Evolutionary conservation across 2,888 invertebrate species (phyloP).

Genomic region (Lacanobia oleracea): DNA sequence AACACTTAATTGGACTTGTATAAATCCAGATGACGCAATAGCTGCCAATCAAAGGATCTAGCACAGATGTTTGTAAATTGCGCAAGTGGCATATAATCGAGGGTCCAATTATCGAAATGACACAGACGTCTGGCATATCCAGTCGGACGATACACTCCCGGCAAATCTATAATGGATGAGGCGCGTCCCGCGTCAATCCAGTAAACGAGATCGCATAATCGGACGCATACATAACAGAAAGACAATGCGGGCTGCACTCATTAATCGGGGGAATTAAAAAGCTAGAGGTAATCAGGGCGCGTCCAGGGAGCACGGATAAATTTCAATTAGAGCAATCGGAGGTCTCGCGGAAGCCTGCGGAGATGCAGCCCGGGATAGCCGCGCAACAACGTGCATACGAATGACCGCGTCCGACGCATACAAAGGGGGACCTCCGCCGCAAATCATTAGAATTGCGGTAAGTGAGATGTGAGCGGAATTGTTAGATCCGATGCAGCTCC

Average conservation of each 20-base stretch:
- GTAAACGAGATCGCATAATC: slow-evolving; percentile 88
- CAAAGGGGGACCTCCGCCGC: slow-evolving; percentile 86
- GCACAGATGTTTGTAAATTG: slow-evolving; percentile 85
- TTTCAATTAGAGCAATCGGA: slow-evolving; percentile 88
- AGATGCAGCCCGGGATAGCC: slow-evolving; percentile 80
- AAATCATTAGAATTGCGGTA: slow-evolving; percentile 89
- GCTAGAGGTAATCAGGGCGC: slow-evolving; percentile 75
- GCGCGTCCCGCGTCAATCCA: slow-evolving; percentile 86
- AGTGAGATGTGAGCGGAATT: slow-evolving; percentile 88
- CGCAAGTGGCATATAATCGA: slow-evolving; percentile 81
- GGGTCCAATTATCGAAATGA: slow-evolving; percentile 89
- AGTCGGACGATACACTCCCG: slow-evolving; percentile 82
- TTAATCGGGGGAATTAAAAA: slow-evolving; percentile 77
- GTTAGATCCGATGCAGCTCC: slow-evolving; percentile 78
- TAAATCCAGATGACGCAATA: slow-evolving; percentile 83
- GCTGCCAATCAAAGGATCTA: slow-evolving; percentile 84
- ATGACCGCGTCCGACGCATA: slow-evolving; percentile 82
- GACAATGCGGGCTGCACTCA: slow-evolving; percentile 76
- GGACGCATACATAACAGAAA: slow-evolving; percentile 83
- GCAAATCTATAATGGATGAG: slow-evolving; percentile 90
- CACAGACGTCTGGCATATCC: slow-evolving; percentile 77
- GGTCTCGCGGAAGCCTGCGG: slow-evolving; percentile 84
- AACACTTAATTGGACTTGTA: slow-evolving; percentile 83
- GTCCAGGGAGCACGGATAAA: slow-evolving; percentile 76
- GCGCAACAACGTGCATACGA: slow-evolving; percentile 81